Evolutionary conservation across 2,797 vertebrate genomes (phyloP).

Genomic region (Chrysocyon brachyurus): DNA sequence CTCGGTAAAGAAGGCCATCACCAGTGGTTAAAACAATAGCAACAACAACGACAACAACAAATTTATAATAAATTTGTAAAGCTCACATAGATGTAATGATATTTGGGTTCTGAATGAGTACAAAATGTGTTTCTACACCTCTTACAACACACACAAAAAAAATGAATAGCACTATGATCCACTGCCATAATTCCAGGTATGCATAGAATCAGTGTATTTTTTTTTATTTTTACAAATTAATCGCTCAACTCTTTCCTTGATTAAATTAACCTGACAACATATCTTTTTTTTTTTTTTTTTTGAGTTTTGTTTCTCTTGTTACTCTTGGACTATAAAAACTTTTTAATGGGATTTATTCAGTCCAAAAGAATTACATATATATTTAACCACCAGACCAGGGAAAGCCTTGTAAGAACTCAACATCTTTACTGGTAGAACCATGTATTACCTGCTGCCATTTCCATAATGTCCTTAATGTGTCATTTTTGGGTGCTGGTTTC

Average conservation of each 20-base stretch:
- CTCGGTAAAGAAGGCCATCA: not conserved
- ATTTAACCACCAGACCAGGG: not conserved
- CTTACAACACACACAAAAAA: not conserved
- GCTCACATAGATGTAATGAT: not conserved
- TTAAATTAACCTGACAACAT: not conserved
- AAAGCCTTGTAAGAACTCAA: not conserved
- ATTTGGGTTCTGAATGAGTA: not conserved
- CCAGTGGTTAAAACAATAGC: not conserved
- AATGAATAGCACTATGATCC: not conserved
- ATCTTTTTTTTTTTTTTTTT: not conserved
- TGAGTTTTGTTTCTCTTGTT: not conserved
- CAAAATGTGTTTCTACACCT: not conserved
- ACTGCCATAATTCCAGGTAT: not conserved
- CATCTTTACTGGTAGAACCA: not conserved
- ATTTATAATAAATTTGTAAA: not conserved
- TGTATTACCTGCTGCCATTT: not conserved
- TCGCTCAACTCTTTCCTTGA: not conserved
- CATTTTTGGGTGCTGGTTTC: not conserved
- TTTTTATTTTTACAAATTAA: slow-evolving; percentile 1
- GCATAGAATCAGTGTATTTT: not conserved
- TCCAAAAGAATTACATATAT: not conserved
- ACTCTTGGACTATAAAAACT: not conserved
- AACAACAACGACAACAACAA: not conserved
- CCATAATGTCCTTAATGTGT: not conserved
- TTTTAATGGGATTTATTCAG: not conserved